Evolutionary conservation across 2,797 vertebrate genomes (phyloP).

Genomic region (Protosalanx chinensis): DNA sequence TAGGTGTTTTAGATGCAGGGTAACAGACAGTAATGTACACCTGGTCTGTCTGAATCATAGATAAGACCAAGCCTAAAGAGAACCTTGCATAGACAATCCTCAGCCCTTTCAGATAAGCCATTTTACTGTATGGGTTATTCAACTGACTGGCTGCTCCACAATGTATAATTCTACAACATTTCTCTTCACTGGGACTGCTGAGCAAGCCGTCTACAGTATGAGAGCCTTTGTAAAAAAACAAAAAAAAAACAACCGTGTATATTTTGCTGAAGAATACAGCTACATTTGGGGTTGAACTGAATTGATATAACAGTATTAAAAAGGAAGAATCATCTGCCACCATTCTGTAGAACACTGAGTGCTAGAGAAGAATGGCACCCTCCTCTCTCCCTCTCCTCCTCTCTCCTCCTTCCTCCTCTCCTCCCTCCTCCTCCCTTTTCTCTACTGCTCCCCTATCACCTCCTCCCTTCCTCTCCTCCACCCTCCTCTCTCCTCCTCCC

Average conservation of each 20-base stretch:
- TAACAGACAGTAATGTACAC: neutral
- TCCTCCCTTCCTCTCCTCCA: neutral
- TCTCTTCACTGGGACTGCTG: slow-evolving; percentile 32
- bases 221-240: neutral
- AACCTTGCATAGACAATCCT: neutral
- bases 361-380: neutral
- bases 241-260: no score
- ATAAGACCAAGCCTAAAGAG: neutral
- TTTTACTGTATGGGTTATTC: neutral
- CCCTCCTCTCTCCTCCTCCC: neutral
- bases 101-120: neutral
- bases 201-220: slow-evolving; percentile 30
- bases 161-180: slow-evolving; percentile 15
- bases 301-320: slow-evolving; percentile 14
- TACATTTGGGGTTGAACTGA: slow-evolving; percentile 1
- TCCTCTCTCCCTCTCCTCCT: slow-evolving; percentile 3
- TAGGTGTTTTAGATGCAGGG: slow-evolving; percentile 6
- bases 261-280: no score
- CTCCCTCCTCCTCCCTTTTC: neutral
- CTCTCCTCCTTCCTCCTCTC: slow-evolving; percentile 10
- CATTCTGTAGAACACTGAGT: neutral
- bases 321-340: slow-evolving; percentile 4
- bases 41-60: neutral
- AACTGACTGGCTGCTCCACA: neutral
- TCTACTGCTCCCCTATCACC: no score